Base-by-base conservation (phyloP, 1,140 invertebrate genomes). In the Dendrolimus punctatus region DNA sequence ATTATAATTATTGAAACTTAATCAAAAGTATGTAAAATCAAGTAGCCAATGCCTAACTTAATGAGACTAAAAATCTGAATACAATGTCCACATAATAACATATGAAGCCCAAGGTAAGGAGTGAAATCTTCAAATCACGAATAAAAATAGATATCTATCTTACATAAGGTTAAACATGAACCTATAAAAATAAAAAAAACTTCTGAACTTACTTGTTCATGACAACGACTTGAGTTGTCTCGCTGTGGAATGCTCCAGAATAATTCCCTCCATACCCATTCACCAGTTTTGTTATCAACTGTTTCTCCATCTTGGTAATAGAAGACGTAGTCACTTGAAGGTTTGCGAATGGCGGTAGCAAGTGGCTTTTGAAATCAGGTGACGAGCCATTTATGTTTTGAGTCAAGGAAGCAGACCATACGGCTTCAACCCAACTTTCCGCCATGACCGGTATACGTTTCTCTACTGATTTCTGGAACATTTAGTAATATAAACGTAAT, bases 251-350 rank as follows among this genome's bases (percentile, higher is more conserved):
- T 8, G 88, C 87, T 5, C 87, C 87, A 10, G 80, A 87, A 57
- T 89, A 90, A 4, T 65, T 80, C 6, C 93, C 93, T 60, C 95
- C 95, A 81, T 96, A 90, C 37, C 89, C 81, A 66, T 92, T 92
- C 5, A 98, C 91, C 0, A 94, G 66, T 45, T 89, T 89, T 79
- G 91, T 92, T 5, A 97, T 84, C 58, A 91, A 88, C 47, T 91
- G 90, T 73, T 95, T 93, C 57, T 93, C 90, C 6, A 85, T 77
- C 51, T 81, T 87, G 7, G 87, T 73, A 51, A 97, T 77, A 40
- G 95, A 94, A 8, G 95, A 95, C 4, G 94, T 92, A 6, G 93
- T 95, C 6, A 97, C 90, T 55, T 91, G 87, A 7, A 96, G 75
- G 56, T 95, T 94, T 57, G 92, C 90, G 77, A 98, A 97, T 6